These are phyloP conservation scores for Nomia melanderi DNA, from an alignment of 1,140 invertebrate genomes.

Conservation along the genomic window DNA sequence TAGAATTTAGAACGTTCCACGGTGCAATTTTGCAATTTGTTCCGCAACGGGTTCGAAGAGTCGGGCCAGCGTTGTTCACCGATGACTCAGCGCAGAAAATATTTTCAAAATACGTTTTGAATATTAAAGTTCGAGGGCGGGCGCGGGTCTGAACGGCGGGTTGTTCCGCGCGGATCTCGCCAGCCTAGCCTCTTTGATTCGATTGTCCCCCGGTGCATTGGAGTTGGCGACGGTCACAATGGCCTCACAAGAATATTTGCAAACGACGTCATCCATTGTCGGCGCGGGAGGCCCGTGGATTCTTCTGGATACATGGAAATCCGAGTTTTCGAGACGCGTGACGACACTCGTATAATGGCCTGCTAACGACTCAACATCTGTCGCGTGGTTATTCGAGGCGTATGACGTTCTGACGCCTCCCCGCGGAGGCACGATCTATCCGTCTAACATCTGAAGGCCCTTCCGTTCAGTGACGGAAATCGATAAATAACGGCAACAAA, in stretches of 20 bases:
- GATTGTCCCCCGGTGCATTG: constrained; percentile 14
- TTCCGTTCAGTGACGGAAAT: background rate
- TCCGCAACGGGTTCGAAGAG: background rate
- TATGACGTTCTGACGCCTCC: constrained; percentile 28
- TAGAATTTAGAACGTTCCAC: background rate
- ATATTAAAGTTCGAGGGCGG: constrained; percentile 16
- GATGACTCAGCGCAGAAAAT: constrained; percentile 33
- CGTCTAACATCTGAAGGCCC: constrained; percentile 17
- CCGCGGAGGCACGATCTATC: constrained; percentile 10
- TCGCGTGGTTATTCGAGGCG: constrained; percentile 49
- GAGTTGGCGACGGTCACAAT: constrained; percentile 31
- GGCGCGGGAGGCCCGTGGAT: constrained; percentile 25
- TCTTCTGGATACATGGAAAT: constrained; percentile 41
- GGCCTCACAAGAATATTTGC: constrained; percentile 49
- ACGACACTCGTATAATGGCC: constrained; percentile 62
- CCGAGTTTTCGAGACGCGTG: constrained; percentile 53
- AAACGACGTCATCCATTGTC: constrained; percentile 59
- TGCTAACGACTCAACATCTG: constrained; percentile 63
- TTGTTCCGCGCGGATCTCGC: constrained; percentile 36
- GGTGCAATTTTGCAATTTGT: background rate
- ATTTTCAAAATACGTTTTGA: constrained; percentile 55
- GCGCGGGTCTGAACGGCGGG: background rate
- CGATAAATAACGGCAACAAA: background rate
- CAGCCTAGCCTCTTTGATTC: constrained; percentile 20
- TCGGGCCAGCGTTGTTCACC: background rate